phyloP scores from a whole-genome alignment of 2,888 invertebrate species.

The Baronia brevicornis region DNA sequence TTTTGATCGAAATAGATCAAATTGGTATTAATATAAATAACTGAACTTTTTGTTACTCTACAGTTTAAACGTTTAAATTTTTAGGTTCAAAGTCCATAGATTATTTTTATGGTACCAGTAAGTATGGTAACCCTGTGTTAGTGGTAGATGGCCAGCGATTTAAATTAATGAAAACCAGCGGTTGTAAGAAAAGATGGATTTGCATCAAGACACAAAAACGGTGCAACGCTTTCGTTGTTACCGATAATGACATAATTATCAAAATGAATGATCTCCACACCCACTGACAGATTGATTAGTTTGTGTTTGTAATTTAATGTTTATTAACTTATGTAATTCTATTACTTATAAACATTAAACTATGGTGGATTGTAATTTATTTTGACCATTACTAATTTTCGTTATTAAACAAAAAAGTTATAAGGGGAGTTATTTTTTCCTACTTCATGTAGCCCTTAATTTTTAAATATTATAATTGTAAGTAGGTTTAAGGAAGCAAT shows the following conservation, averaged over 20 bases:
- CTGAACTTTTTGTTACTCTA: no score
- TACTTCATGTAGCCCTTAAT: background rate
- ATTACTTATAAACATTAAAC: no score
- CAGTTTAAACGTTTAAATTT: no score
- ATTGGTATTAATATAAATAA: no score
- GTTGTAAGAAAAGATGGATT: constrained; percentile 30
- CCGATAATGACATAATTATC: constrained; percentile 27
- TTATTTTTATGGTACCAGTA: constrained; percentile 33
- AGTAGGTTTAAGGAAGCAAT: background rate
- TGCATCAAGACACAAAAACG: constrained; percentile 34
- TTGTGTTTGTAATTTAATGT: background rate
- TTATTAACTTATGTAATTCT: constrained; percentile 6
- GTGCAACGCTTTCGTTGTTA: constrained; percentile 36
- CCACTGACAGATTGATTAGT: constrained; percentile 17
- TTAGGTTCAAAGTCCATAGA: no score
- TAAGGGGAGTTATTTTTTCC: no score
- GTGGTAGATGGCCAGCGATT: constrained; percentile 30
- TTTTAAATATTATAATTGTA: no score
- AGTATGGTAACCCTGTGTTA: constrained; percentile 32
- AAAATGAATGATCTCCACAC: constrained; percentile 29
- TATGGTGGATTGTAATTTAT: no score
- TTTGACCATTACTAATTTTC: no score
- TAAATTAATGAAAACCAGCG: constrained; percentile 29
- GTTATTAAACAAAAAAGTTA: no score
- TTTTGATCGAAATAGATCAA: no score